phyloP scores from a whole-genome alignment of 2,888 invertebrate species.

The Parasteatoda lunata region DNA sequence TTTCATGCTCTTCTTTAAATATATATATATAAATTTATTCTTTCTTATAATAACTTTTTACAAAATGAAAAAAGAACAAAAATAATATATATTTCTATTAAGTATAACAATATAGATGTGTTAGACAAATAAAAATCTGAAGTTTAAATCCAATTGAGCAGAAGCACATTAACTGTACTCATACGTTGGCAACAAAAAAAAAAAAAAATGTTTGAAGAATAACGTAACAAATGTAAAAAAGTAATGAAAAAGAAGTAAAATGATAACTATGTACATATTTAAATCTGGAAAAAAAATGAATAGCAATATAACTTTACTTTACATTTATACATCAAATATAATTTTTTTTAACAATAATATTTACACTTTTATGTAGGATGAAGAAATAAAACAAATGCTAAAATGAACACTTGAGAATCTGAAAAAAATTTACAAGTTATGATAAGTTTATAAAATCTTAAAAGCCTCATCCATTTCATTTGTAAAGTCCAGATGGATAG shows the following conservation, averaged over 20 bases:
- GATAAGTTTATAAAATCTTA: conserved; percentile 48
- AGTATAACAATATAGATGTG: no score
- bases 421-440: conserved; percentile 41
- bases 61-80: no score
- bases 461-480: conserved; percentile 40
- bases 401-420: conserved; percentile 41
- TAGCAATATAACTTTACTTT: conserved; percentile 21
- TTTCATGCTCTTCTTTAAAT: no score
- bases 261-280: conserved; percentile 50
- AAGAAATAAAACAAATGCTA: conserved; percentile 61
- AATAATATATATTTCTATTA: no score
- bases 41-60: no score
- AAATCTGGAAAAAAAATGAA: conserved; percentile 13
- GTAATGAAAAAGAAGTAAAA: conserved; percentile 8
- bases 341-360: conserved; percentile 38
- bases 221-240: conserved; percentile 21
- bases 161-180: no score
- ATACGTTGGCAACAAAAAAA: conserved; percentile 30
- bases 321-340: conserved; percentile 55
- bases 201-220: conserved; percentile 12
- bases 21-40: no score
- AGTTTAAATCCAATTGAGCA: no score
- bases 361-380: conserved; percentile 35
- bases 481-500: conserved; percentile 48
- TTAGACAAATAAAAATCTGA: no score